Evolutionary conservation across 2,888 invertebrate genomes (phyloP), one percentile per base, ranked within the genome.

Genomic region (Pemphredon lugubris): DNA sequence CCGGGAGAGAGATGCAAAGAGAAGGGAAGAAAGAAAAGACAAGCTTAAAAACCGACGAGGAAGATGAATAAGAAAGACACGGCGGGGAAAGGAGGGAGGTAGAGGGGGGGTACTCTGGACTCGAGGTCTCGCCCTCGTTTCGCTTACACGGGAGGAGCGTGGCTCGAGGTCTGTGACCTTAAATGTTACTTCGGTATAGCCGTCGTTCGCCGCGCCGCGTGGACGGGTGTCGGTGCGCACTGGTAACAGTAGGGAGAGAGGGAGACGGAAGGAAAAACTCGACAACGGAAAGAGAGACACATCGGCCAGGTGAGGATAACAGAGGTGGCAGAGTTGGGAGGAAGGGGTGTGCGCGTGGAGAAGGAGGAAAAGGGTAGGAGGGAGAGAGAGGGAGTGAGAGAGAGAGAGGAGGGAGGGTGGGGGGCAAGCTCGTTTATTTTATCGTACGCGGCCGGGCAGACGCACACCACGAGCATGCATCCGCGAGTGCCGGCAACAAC

Each of bases 101-200:
- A 55, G 66, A n/a, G n/a, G n/a, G n/a, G n/a, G n/a, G n/a, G n/a
- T n/a, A 65, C 64, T 72, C 71, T 34, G 70, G 64, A 67, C 65
- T 63, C 48, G 72, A 70, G 74, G 67, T 79, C 79, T 79, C 79
- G 79, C 73, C 79, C 79, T 77, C 80, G 73, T 79, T 79, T 79
- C 75, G 73, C 54, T 59, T 48, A 48, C 55, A 65, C 54, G 30
- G 39, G 64, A 55, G 59, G 69, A 65, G 60, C 70, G n/a, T n/a
- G 58, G 50, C 51, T 51, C 40, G 78, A 76, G 85, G 85, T 86
- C 83, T 78, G 70, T 81, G 84, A 86, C 85, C 85, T 78, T 79
- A 83, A 82, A 73, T 69, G 75, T 75, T 76, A 70, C 67, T 60
- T 51, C 63, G 72, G 40, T 61, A 54, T 64, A 73, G 59, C 50